Evolutionary conservation across 2,888 invertebrate species (phyloP).

Genomic region (Dryobota labecula): DNA sequence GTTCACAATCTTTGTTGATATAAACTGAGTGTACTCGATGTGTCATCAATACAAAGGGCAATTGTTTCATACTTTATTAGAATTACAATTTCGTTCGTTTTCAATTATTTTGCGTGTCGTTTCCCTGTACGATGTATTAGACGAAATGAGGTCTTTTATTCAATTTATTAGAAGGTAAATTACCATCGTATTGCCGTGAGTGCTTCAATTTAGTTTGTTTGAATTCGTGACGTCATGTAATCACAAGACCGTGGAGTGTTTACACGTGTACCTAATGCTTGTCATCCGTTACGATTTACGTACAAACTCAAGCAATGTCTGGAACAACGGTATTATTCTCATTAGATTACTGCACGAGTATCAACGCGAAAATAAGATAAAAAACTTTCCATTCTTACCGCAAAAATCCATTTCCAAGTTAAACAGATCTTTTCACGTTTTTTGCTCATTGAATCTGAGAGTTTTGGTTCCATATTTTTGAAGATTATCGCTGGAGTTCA

Average conservation of each 20-base stretch:
- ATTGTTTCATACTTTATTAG: slow-evolving; percentile 31
- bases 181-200: slow-evolving; percentile 41
- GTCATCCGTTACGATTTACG: slow-evolving; percentile 33
- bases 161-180: slow-evolving; percentile 59
- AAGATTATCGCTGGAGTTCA: slow-evolving; percentile 73
- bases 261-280: slow-evolving; percentile 45
- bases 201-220: slow-evolving; percentile 58
- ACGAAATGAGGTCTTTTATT: slow-evolving; percentile 57
- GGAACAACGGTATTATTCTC: slow-evolving; percentile 70
- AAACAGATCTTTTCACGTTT: slow-evolving; percentile 83
- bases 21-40: slow-evolving; percentile 18
- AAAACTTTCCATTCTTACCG: slow-evolving; percentile 80
- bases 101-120: slow-evolving; percentile 37
- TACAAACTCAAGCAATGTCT: slow-evolving; percentile 19
- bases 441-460: slow-evolving; percentile 80
- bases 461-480: slow-evolving; percentile 78
- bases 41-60: slow-evolving; percentile 13
- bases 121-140: slow-evolving; percentile 51
- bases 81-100: slow-evolving; percentile 22
- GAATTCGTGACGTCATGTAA: slow-evolving; percentile 42
- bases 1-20: slow-evolving; percentile 27
- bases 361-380: slow-evolving; percentile 78
- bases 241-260: slow-evolving; percentile 34
- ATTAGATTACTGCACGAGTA: slow-evolving; percentile 82
- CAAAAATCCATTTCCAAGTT: slow-evolving; percentile 87